These are phyloP conservation scores for Sus cebifrons DNA, from an alignment of 2,797 vertebrate genomes.

Conservation along the genomic window DNA sequence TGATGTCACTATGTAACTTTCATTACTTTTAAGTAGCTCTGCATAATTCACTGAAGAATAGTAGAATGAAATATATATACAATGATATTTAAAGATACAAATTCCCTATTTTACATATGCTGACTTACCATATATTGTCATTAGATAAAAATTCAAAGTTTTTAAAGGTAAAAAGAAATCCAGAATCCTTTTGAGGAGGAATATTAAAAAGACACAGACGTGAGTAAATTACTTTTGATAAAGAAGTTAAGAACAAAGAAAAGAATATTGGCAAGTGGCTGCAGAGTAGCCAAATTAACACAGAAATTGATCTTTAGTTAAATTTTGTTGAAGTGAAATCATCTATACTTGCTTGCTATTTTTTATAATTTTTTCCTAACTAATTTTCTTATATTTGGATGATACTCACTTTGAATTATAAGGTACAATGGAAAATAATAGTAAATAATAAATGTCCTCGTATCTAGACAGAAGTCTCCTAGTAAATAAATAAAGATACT, in stretches of 20 bases:
- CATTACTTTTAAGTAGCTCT: constrained; percentile 44
- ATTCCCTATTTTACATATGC: not conserved
- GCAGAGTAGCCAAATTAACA: constrained; percentile 47
- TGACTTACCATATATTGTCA: constrained; percentile 76
- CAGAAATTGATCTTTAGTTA: constrained; percentile 62
- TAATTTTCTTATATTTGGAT: constrained; percentile 73
- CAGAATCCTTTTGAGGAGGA: constrained; percentile 72
- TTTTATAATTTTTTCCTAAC: constrained; percentile 57
- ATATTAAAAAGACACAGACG: constrained; percentile 71
- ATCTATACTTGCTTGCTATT: constrained; percentile 50
- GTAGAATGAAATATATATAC: not conserved
- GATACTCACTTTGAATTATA: constrained; percentile 45
- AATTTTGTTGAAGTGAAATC: constrained; percentile 29
- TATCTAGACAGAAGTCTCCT: constrained; percentile 17
- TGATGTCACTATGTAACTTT: not conserved
- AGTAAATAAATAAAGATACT: constrained; percentile 74
- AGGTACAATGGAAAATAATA: constrained; percentile 50
- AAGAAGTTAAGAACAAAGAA: constrained; percentile 78
- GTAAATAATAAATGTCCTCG: constrained; percentile 84
- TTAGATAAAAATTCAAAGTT: constrained; percentile 75
- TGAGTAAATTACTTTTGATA: constrained; percentile 74
- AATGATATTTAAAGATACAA: not conserved
- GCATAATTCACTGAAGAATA: not conserved
- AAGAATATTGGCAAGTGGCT: constrained; percentile 57
- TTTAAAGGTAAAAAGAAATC: constrained; percentile 75